Evolutionary conservation across 2,888 invertebrate genomes (phyloP), one percentile per base, ranked within the genome.

Genomic region (Ceriagrion tenellum): DNA sequence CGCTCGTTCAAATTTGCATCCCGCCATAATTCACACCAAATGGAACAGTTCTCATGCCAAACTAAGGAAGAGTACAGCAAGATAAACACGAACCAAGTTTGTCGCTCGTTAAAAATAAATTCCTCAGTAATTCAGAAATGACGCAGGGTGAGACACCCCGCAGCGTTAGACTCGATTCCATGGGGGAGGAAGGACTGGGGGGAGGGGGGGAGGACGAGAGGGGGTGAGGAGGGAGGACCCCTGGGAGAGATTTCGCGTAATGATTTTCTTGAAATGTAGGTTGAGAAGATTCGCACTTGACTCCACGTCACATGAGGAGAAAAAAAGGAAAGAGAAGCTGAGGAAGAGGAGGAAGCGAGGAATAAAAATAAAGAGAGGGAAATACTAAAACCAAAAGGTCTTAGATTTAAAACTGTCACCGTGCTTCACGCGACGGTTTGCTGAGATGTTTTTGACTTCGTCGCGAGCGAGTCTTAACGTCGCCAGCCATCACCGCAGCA

Each of bases 271-370:
- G 81, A 81, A 81, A 81, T 81, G 81, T 81, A 81, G 81, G 81
- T 81, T 81, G 81, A 81, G 81, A 81, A 81, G 35, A 35, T 81
- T 81, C 81, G 26, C 81, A 81, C 81, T 81, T 81, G 81, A 81
- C 81, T 35, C n/a, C 47, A 47, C 81, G 81, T 35, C 81, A 81
- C 81, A 81, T 16, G 59, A 59, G 26, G 35, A 30, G 35, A 35
- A 81, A 81, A 16, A 35, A 35, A 16, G 6, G 35, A 81, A 69
- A n/a, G 30, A 35, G 35, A n/a, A 35, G 35, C 16, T 69, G 16
- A 35, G 81, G 74, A 81, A n/a, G n/a, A 10, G n/a, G 26, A n/a
- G 10, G 69, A n/a, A n/a, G n/a, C 8, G n/a, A n/a, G 10, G 1
- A 69, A 69, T 3, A 69, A n/a, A 69, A n/a, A 59, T 0, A 23